Percentiles rank a stretch among this genome's conserved stretches.
These are phyloP conservation scores for Dicycla oo DNA, from an alignment of 2,888 invertebrate species.

Conservation along the genomic window DNA sequence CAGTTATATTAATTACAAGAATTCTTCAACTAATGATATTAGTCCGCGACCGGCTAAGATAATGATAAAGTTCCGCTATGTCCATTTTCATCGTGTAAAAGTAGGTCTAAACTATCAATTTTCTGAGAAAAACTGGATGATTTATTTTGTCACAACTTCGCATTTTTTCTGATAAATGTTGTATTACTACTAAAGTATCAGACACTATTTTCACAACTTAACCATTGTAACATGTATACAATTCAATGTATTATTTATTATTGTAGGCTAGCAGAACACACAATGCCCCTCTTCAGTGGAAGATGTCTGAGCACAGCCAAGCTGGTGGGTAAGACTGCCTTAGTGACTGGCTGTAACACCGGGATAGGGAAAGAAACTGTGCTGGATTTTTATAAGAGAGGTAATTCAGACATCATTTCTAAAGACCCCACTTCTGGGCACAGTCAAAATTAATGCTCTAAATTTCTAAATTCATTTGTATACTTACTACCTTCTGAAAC, in stretches of 20 bases:
- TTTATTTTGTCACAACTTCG: too few species aligned
- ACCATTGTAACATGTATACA: too few species aligned
- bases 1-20: too few species aligned
- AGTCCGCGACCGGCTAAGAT: too few species aligned
- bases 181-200: too few species aligned
- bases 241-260: background rate
- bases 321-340: constrained; percentile 89
- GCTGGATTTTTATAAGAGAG: constrained; percentile 86
- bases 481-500: background rate
- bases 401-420: constrained; percentile 47
- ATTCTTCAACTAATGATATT: too few species aligned
- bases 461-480: background rate
- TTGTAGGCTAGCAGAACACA: constrained; percentile 25
- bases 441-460: background rate
- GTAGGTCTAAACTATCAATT: too few species aligned
- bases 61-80: too few species aligned
- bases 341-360: constrained; percentile 88
- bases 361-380: constrained; percentile 88
- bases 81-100: too few species aligned
- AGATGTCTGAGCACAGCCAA: constrained; percentile 88
- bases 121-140: too few species aligned
- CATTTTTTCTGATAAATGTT: too few species aligned
- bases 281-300: constrained; percentile 85
- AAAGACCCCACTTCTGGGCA: background rate
- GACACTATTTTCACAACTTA: too few species aligned